Percentiles rank a stretch among this genome's conserved stretches.
phyloP scores from a whole-genome alignment of 2,888 invertebrate species.

The Bibio marci region DNA sequence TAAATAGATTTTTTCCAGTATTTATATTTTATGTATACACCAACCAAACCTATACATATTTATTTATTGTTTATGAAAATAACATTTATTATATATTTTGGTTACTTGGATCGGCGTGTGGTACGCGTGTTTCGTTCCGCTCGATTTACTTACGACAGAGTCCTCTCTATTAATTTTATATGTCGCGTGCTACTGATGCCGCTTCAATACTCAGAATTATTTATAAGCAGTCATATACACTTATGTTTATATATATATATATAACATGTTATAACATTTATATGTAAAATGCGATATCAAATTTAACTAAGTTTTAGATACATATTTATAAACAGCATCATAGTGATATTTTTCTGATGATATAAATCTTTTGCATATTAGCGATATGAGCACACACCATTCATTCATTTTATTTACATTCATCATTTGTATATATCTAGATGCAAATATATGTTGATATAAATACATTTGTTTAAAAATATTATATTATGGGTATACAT shows the following conservation, averaged over 20 bases:
- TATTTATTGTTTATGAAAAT: not conserved
- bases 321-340: no score
- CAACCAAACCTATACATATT: not conserved
- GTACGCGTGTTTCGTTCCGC: conserved; percentile 10
- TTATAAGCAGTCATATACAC: no score
- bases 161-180: conserved; percentile 5
- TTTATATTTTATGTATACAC: not conserved
- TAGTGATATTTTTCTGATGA: not conserved
- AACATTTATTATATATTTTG: not conserved
- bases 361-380: conserved; percentile 1
- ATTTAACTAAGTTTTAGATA: no score
- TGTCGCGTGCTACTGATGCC: conserved; percentile 2
- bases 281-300: no score
- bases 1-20: not conserved
- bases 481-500: no score
- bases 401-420: no score
- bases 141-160: conserved; percentile 10
- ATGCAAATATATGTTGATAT: no score
- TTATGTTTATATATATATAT: no score
- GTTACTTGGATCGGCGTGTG: conserved; percentile 5
- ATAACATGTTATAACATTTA: no score
- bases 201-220: not conserved
- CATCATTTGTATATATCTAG: no score
- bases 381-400: no score
- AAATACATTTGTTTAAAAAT: no score